Evolutionary conservation across 2,113 vertebrate species (phyloP), one percentile per base, ranked within the genome.

Genomic region (Salvelinus sp.): DNA sequence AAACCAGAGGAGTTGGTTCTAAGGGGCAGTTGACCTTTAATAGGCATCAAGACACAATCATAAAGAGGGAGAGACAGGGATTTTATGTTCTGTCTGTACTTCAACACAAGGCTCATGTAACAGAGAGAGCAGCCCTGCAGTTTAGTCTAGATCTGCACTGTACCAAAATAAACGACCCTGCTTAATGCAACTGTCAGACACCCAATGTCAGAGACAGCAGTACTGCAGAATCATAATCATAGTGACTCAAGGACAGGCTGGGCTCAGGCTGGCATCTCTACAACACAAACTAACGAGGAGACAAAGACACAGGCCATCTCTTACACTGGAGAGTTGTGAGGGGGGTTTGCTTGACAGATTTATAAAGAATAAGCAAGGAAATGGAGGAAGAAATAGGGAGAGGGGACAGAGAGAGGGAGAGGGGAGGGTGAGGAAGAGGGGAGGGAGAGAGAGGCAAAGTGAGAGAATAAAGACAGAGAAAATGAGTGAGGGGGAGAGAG

Each of bases 181-280:
- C 12, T 72, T 77, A 70, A 76, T 76, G 75, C 38, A 20, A 76
- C 75, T 22, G 63, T 44, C 63, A 60, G 54, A 76, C 27, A 62
- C 58, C 20, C 58, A 23, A 23, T 22, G 62, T 68, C 22, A 38
- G 10, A 76, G 64, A 68, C 58, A 62, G 20, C 58, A 62, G 58
- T 16, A 54, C 50, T n/a, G 70, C 2, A 57, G 64, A 73, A 63
- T 68, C 54, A 44, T 62, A 73, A 73, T 73, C 70, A 27, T 6
- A 44, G 3, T 10, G 20, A 65, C 12, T 16, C 4, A 48, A 60
- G 57, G 69, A 77, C 48, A 2, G 14, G 54, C 54, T 20, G 0
- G 7, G 58, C 58, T 22, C 16, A 7, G n/a, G n/a, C 58, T 62
- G 58, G n/a, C 58, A 62, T 2, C 58, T 62, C 58, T 62, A 62